These are phyloP conservation scores for Caenorhabditis brenneri DNA, from an alignment of 1,140 invertebrate genomes.

Conservation along the genomic window DNA sequence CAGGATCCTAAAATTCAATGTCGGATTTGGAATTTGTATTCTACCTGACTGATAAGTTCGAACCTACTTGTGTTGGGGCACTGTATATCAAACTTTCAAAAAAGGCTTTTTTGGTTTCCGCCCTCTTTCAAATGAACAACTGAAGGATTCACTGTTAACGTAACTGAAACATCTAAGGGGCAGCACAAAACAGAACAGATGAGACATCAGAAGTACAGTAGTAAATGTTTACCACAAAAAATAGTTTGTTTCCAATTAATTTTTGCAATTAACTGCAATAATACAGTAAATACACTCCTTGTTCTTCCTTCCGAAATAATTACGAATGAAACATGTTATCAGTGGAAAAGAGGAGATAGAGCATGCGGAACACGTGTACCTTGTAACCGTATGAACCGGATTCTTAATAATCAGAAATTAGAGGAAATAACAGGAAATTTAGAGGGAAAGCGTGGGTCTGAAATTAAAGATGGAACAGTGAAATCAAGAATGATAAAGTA, in stretches of 20 bases:
- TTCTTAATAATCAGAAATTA: background rate
- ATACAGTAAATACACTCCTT: background rate
- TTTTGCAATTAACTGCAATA: background rate
- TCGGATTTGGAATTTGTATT: too few species aligned
- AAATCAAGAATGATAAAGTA: background rate
- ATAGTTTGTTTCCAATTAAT: background rate
- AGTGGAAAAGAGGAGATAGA: background rate
- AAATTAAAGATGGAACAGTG: background rate
- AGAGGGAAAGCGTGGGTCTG: background rate
- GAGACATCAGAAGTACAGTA: background rate
- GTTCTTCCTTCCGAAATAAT: background rate
- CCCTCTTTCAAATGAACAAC: too few species aligned
- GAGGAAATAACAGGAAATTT: background rate
- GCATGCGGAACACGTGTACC: constrained; percentile 3
- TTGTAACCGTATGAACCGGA: background rate
- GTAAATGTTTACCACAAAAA: background rate
- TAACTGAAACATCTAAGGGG: too few species aligned
- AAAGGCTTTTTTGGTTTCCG: too few species aligned
- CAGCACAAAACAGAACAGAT: background rate
- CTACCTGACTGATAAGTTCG: too few species aligned
- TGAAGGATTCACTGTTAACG: too few species aligned
- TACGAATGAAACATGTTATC: constrained; percentile 30
- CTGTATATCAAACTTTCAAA: too few species aligned
- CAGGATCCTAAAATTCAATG: too few species aligned
- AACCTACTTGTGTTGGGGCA: too few species aligned